These are phyloP conservation scores for Eurytoma adleriae DNA, from an alignment of 2,888 invertebrate species.

Conservation along the genomic window DNA sequence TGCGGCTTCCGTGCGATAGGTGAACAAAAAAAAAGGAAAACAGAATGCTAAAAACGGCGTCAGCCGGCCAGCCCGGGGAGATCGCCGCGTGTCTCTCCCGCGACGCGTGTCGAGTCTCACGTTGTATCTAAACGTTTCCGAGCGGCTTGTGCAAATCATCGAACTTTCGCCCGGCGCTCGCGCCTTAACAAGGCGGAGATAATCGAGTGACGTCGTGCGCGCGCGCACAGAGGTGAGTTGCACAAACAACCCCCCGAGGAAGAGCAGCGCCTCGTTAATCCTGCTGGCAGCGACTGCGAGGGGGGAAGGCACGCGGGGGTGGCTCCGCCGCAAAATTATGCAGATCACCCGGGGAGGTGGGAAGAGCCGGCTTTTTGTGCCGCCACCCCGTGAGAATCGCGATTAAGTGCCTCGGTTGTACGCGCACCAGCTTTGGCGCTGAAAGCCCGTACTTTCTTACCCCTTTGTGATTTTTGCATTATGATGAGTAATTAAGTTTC, in stretches of 20 bases:
- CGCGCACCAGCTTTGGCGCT: constrained; percentile 10
- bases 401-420: constrained; percentile 50
- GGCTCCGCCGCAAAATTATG: constrained; percentile 66
- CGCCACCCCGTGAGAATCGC: constrained; percentile 41
- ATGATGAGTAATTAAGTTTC: constrained; percentile 40
- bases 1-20: constrained; percentile 32
- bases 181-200: constrained; percentile 72
- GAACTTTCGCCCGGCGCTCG: constrained; percentile 57
- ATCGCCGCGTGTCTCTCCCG: background rate
- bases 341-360: constrained; percentile 66
- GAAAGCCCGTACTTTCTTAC: background rate
- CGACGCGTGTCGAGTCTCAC: constrained; percentile 37
- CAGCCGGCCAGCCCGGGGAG: background rate
- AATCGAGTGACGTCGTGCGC: constrained; percentile 68
- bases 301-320: constrained; percentile 44
- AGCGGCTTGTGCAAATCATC: constrained; percentile 63
- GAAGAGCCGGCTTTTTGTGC: constrained; percentile 50
- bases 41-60: constrained; percentile 31
- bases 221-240: constrained; percentile 70
- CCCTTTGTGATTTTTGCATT: constrained; percentile 43
- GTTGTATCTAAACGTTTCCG: constrained; percentile 51
- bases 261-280: constrained; percentile 55
- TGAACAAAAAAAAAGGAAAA: background rate
- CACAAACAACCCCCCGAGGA: constrained; percentile 69
- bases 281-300: constrained; percentile 59